Base-by-base conservation (phyloP, 2,888 invertebrate species). In the Anoncus sp. region DNA sequence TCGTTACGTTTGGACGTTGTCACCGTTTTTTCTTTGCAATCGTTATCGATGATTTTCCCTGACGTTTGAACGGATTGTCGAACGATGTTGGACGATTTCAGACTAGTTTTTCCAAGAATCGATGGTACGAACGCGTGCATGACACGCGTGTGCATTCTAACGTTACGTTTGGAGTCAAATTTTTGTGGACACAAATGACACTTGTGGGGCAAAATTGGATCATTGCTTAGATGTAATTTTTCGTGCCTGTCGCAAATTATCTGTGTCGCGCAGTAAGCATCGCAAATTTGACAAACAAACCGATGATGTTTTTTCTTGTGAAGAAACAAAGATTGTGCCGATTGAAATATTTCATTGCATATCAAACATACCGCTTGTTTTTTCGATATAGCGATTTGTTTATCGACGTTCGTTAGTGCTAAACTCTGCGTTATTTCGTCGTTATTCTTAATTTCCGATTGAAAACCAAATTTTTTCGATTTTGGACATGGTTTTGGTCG, bases 241-340 rank as follows among this genome's bases (percentile, higher is more conserved):
- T 70, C 57, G 40, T 89, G 89, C 20, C 83, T 85, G 10, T 86
- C 82, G 47, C 80, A 83, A 14, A 77, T 43, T 2, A 81, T 20
- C 79, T 83, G 82, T 0, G 85, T 79, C 16, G 62, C 79, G 45
- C 83, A 88, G 65, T 83, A 84, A 1, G 78, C 81, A 14, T 83
- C 80, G 69, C 89, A 90, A 53, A 87, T 86, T 35, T 87, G 84
- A 69, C 90, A 90, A 0, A 83, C 77, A 43, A 86, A 86, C 67
- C 88, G 88, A 22, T 86, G 87, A 66, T 89, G 89, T n/a, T 83
- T 81, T 57, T 85, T 87, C 6, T 84, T 79, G 62, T 89, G 88
- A n/a, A 72, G 49, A 35, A 78, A 79, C 4, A 89, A 71, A 1
- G 75, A 63, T 16, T 86, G 82, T 0, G 76, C 67, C 3, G 83